Evolutionary conservation across 2,113 vertebrate genomes (phyloP).

Genomic region (Aegotheles bennettii): DNA sequence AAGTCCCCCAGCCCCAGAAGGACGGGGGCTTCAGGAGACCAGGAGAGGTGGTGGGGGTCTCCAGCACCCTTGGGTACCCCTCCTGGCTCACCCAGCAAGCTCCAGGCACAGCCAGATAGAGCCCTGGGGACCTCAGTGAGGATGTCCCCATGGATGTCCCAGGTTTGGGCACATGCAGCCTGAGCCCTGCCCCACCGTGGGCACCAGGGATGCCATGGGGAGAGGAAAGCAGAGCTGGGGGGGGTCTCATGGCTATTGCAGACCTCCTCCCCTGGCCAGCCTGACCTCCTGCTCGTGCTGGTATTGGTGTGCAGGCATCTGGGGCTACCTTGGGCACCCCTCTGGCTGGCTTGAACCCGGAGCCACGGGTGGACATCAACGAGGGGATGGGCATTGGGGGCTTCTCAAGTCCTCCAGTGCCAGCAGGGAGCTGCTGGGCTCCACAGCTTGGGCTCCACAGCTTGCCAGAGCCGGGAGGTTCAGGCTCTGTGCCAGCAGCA

Average conservation of each 20-base stretch:
- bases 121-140: accelerated
- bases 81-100: background rate
- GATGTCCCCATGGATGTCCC: background rate
- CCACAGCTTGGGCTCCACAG: accelerated
- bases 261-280: no score
- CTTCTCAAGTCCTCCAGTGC: background rate
- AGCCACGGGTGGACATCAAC: background rate
- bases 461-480: background rate
- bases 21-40: background rate
- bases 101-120: accelerated
- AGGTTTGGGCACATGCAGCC: accelerated
- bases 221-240: no score
- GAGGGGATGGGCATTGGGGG: background rate
- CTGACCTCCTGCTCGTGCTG: no score
- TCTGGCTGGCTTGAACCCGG: no score
- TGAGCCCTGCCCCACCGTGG: accelerated
- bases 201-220: accelerated
- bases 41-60: background rate
- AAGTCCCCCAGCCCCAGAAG: no score
- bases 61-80: background rate
- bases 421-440: accelerated
- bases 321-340: no score
- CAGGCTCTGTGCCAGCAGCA: background rate
- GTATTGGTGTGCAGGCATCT: no score
- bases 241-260: no score